Evolutionary conservation across 2,113 vertebrate genomes (phyloP).

Genomic region (Scomber scombrus): DNA sequence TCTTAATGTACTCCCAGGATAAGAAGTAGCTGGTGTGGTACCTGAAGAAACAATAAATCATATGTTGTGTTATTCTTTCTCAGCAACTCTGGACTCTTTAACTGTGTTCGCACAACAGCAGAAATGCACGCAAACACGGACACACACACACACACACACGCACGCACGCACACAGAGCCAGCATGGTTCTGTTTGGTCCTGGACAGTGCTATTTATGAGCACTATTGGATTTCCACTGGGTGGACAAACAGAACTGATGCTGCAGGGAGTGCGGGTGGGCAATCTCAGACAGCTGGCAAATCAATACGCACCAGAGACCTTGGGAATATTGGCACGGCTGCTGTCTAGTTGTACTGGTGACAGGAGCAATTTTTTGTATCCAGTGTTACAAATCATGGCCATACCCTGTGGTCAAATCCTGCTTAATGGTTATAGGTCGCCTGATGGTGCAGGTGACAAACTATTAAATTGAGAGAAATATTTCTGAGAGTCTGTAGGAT

Average conservation of each 20-base stretch:
- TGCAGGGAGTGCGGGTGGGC: constrained; percentile 71
- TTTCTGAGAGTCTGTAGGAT: not conserved
- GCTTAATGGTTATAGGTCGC: constrained; percentile 1
- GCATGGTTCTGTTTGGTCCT: constrained; percentile 38
- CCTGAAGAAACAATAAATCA: constrained; percentile 27
- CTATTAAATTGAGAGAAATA: not conserved
- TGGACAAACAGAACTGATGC: constrained; percentile 67
- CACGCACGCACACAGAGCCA: constrained; percentile 27
- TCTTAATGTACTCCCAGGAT: constrained; percentile 2
- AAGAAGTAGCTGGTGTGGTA: not conserved
- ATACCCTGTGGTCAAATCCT: constrained; percentile 28
- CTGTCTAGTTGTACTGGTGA: constrained; percentile 53
- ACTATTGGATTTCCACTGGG: constrained; percentile 78
- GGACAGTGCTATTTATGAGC: constrained; percentile 77
- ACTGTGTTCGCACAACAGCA: constrained; percentile 8
- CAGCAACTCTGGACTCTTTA: constrained; percentile 7
- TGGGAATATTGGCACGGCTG: constrained; percentile 62
- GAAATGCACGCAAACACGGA: constrained; percentile 1
- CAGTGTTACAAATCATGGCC: constrained; percentile 1
- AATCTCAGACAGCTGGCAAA: constrained; percentile 69
- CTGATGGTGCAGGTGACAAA: constrained; percentile 18
- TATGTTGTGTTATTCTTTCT: constrained; percentile 30
- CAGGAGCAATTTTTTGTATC: constrained; percentile 48
- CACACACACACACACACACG: constrained; percentile 26
- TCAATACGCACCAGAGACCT: constrained; percentile 72